Evolutionary conservation across 2,888 invertebrate genomes (phyloP), one percentile per base, ranked within the genome.

Genomic region (Mylabris sibirica): DNA sequence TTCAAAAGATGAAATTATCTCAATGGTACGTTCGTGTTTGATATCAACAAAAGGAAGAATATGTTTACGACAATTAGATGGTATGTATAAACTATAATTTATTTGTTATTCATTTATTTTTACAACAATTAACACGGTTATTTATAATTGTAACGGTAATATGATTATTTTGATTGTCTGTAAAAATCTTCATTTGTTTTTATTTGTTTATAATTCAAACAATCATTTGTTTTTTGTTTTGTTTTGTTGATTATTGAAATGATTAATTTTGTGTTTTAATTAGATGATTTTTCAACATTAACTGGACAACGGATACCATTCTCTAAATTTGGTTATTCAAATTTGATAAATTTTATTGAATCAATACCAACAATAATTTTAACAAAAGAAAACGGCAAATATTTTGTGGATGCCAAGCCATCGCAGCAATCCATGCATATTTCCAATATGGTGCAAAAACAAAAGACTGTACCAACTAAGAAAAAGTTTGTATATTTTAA

Each of bases 231-330:
- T n/a, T n/a, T n/a, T n/a, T n/a, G n/a, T n/a, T n/a, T n/a, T n/a
- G n/a, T n/a, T n/a, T n/a, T n/a, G n/a, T 61, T 61, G 24, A 38
- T 41, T 41, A n/a, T 34, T 12, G 5, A 30, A 38, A 12, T 12
- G 8, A 35, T 57, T 63, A 22, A 70, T 65, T 65, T 64, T n/a
- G n/a, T n/a, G n/a, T 68, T 69, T 60, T 59, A 49, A 70, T 87
- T 74, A 88, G 89, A 86, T 60, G 93, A 93, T 78, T 92, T 90
- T 81, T 83, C 82, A 63, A 87, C 87, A 74, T 81, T 92, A 30
- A 89, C 91, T 80, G 91, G 91, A 30, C 87, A 87, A 79, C 84
- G 84, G 74, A 89, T 93, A 75, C 92, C 92, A 6, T 92, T 84
- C 76, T 85, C 83, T 68, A 86, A 86, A 74, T 83, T 91, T 66